Evolutionary conservation across 2,797 vertebrate species (phyloP), one percentile per base, ranked within the genome.

Genomic region (Pipistrellus pipistrellus): DNA sequence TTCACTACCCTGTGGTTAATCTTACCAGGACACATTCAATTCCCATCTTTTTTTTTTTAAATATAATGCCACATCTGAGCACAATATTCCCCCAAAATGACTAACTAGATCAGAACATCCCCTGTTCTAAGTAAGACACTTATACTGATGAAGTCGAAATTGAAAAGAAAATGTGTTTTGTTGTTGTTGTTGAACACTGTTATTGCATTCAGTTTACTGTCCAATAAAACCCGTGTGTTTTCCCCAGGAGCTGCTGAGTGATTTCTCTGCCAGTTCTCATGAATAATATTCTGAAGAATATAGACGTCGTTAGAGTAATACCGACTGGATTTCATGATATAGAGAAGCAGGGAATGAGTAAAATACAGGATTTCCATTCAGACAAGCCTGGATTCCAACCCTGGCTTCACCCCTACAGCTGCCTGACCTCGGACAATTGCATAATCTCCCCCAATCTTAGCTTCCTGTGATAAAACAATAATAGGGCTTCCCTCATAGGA

Each of bases 1-100:
- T 88, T 76, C 57, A 38, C 38, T 32, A 86, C 20, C 46, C 75
- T 20, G n/a, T 83, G 59, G 51, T 88, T 92, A 90, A 92, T 90
- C 66, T 91, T 91, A 32, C 27, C 64, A 38, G 53, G 73, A 88
- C 69, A 57, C 72, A 85, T 35, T 76, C 13, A 12, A 93, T 88
- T 90, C 78, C 69, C 35, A 93, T 85, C n/a, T 44, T 20, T 8
- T 53, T 82, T 93, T 71, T 69, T 35, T 38, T 35, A 6, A 96
- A 81, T 75, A 68, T 84, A 94, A 81, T 20, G 55, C 15, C 8
- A 88, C 59, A 84, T 53, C 15, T 75, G 38, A 90, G 15, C 11
- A 59, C 18, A 66, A n/a, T 51, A 75, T 68, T 87, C 62, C 55
- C 27, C 38, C 10, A 89, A 81, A 84, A 84, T 53, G 48, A 73